These are phyloP conservation scores for Lepus europaeus DNA, from an alignment of 2,113 vertebrate species.

Conservation along the genomic window DNA sequence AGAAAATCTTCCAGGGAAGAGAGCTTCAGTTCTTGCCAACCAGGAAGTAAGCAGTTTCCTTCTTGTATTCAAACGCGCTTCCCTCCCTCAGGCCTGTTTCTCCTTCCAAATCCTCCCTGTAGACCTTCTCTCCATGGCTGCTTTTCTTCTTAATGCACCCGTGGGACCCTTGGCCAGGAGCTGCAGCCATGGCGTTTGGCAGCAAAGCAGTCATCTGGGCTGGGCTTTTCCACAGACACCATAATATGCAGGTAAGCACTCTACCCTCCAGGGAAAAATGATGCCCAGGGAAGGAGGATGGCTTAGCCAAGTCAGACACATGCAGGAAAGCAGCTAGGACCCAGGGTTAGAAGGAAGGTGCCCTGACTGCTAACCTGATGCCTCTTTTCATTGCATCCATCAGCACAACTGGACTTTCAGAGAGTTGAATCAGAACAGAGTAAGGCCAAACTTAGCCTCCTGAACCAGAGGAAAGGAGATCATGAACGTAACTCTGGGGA, in stretches of 20 bases:
- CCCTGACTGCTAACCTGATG: background rate
- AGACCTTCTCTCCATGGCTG: constrained; percentile 60
- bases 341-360: background rate
- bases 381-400: background rate
- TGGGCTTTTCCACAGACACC: background rate
- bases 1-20: constrained; percentile 5
- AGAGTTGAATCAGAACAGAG: constrained; percentile 44
- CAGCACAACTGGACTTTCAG: constrained; percentile 33
- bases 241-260: background rate
- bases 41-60: constrained; percentile 58
- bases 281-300: constrained; percentile 3
- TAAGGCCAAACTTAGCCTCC: constrained; percentile 45
- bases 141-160: constrained; percentile 69
- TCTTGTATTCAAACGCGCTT: constrained; percentile 61
- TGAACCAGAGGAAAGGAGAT: background rate
- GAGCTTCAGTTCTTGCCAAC: constrained; percentile 52
- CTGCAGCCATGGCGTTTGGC: constrained; percentile 5
- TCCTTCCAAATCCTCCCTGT: constrained; percentile 58
- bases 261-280: background rate
- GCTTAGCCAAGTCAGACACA: background rate
- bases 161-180: constrained; percentile 40
- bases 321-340: background rate
- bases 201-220: background rate
- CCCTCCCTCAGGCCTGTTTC: constrained; percentile 48
- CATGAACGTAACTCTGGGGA: background rate